These are phyloP conservation scores for Scatophagus argus DNA, from an alignment of 2,113 vertebrate species.

Conservation along the genomic window DNA sequence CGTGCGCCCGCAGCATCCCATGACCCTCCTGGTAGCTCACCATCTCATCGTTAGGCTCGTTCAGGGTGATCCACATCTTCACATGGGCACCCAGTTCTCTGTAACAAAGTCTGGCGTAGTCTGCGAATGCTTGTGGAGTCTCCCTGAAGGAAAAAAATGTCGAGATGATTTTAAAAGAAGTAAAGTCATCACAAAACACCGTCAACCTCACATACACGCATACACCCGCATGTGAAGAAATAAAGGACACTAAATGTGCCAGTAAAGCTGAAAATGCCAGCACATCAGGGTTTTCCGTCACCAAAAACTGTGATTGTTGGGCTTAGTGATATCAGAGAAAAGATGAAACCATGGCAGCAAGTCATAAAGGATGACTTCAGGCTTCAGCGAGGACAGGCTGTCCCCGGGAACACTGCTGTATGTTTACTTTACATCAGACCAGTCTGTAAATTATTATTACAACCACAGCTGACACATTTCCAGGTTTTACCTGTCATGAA, in stretches of 20 bases:
- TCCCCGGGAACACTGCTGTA: neutral
- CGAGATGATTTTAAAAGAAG: too few species aligned
- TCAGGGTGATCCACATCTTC: conserved; percentile 95
- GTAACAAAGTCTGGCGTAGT: conserved; percentile 93
- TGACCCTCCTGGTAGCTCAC: conserved; percentile 89
- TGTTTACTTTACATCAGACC: conserved; percentile 32
- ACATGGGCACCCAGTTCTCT: conserved; percentile 87
- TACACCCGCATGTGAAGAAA: neutral
- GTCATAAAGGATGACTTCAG: neutral
- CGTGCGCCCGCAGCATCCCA: conserved; percentile 92
- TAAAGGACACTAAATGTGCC: neutral
- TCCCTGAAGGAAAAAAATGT: conserved; percentile 55
- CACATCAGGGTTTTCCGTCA: neutral
- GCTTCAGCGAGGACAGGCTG: conserved; percentile 4
- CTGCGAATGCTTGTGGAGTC: conserved; percentile 87
- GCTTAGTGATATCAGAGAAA: neutral
- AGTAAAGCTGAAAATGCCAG: conserved; percentile 21
- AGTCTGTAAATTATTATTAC: neutral
- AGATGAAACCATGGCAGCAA: neutral
- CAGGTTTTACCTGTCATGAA: neutral
- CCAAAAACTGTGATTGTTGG: conserved; percentile 8
- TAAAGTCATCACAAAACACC: neutral
- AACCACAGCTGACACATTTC: neutral
- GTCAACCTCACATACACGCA: too few species aligned
- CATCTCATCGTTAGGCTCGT: conserved; percentile 89